These are phyloP conservation scores for Drosophila triauraria DNA, from an alignment of 1,140 invertebrate species.

Conservation along the genomic window DNA sequence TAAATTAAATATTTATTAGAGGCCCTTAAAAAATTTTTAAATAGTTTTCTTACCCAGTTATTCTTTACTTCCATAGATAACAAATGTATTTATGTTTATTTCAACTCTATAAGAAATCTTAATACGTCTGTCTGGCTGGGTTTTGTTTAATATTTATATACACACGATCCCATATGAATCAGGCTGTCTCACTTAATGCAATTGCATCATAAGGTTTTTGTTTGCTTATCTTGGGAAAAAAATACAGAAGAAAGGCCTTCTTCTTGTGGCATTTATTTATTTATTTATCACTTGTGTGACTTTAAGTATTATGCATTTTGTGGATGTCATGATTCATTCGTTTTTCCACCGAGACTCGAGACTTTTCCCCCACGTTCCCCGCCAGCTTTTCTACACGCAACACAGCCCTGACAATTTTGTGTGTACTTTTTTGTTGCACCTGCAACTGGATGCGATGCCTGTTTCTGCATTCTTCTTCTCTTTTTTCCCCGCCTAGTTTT, in stretches of 20 bases:
- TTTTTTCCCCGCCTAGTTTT: not conserved
- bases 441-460: constrained; percentile 10
- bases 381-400: not conserved
- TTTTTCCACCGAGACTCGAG: not conserved
- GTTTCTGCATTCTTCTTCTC: not conserved
- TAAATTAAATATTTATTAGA: no score
- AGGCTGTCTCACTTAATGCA: not conserved
- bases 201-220: constrained; percentile 14
- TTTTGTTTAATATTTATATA: not conserved
- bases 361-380: not conserved
- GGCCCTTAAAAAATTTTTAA: no score
- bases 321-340: constrained; percentile 1
- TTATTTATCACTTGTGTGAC: constrained; percentile 23
- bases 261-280: constrained; percentile 15
- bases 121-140: no score
- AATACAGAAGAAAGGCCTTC: constrained; percentile 10
- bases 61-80: no score
- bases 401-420: constrained; percentile 18
- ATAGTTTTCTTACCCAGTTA: no score
- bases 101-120: not conserved
- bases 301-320: constrained; percentile 23
- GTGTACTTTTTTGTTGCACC: constrained; percentile 23
- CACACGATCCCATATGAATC: not conserved
- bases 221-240: not conserved
- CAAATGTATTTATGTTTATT: not conserved